phyloP scores from a whole-genome alignment of 2,113 vertebrate genomes.

The Shinisaurus crocodilurus region DNA sequence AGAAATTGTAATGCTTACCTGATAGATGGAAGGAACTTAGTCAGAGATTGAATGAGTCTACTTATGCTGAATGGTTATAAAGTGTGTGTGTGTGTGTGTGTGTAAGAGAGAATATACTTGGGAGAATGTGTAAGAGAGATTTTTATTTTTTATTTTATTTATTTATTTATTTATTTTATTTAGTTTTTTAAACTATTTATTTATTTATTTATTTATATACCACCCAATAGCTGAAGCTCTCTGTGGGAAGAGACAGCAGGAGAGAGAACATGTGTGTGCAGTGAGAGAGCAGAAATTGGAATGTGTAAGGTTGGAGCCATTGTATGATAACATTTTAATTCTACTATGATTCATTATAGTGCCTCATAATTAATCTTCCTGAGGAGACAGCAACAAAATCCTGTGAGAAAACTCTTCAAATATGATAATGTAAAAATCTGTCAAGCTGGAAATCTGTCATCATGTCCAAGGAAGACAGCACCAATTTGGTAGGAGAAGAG shows the following conservation, averaged over 20 bases:
- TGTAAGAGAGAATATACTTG: neutral
- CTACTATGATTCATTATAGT: constrained; percentile 5
- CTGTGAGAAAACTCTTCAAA: constrained; percentile 7
- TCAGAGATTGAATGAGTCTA: neutral
- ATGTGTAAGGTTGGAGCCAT: neutral
- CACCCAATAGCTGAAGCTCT: no score
- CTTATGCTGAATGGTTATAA: neutral
- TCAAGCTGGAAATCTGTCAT: constrained; percentile 11
- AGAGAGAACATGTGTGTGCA: neutral
- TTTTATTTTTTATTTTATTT: no score
- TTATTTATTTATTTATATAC: no score
- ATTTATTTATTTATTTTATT: no score
- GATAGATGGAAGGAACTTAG: neutral
- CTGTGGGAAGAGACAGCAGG: no score
- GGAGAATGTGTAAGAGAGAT: neutral
- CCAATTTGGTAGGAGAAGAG: neutral
- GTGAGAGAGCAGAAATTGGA: neutral
- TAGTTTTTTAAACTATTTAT: no score
- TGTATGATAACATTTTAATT: neutral
- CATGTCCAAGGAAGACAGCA: neutral
- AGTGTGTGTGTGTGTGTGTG: neutral
- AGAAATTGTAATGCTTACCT: neutral
- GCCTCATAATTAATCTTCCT: constrained; percentile 28
- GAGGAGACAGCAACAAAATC: constrained; percentile 19
- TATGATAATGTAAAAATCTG: constrained; percentile 27